Evolutionary conservation across 2,113 vertebrate genomes (phyloP), one percentile per base, ranked within the genome.

Genomic region (Platysternon megacephalum): DNA sequence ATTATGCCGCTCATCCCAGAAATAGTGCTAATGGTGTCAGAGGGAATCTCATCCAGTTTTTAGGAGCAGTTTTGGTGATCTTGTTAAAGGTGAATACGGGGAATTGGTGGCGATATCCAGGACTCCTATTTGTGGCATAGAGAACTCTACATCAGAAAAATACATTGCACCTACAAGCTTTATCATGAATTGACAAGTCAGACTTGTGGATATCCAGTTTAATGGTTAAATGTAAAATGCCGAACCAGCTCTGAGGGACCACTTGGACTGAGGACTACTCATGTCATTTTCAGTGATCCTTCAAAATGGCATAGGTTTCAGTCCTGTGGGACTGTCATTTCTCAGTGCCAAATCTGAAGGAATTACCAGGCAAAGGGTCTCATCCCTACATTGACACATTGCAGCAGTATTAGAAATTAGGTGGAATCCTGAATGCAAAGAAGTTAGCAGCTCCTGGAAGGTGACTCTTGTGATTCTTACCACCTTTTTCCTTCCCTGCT

Each of bases 281-380:
- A 35, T 84, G 92, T 89, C 22, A 14, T 85, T 92, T 96, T 91
- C 79, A 93, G 26, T 2, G 0, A 29, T 91, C 79, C n/a, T 92
- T 89, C 82, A 51, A 86, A 85, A 55, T 65, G 61, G n/a, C 58
- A 74, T 53, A 91, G 72, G 58, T n/a, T 95, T 95, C 51, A 83
- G 87, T 35, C 68, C 78, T 53, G 49, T 49, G 93, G 78, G 68
- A 79, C 89, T 92, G 90, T 94, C 83, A 46, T 8, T 76, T 88
- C 76, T 85, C 26, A 85, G 74, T 95, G 84, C 85, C 87, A 49
- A 52, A 89, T 58, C 1, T 2, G 74, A 91, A 87, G 80, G 53
- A 96, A 6, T 53, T 86, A 79, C 80, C 61, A 86, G 48, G 51
- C 78, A 39, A 68, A 68, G 79, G 84, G 51, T 68, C 61, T 92